phyloP scores from a whole-genome alignment of 64 coral and sea anemone genomes.

The Acropora tenuis region DNA sequence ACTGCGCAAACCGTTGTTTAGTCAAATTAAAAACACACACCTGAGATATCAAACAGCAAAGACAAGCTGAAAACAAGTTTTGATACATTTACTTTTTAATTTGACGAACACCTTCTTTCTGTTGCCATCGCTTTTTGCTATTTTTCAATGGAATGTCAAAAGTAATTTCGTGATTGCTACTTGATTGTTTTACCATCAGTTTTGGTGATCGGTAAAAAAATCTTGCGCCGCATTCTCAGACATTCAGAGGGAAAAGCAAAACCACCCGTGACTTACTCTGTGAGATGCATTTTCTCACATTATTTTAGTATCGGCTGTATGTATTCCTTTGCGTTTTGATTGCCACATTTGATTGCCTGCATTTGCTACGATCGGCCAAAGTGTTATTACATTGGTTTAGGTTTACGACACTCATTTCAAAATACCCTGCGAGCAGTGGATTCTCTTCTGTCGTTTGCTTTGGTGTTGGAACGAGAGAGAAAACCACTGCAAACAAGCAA shows the following conservation, averaged over 20 bases:
- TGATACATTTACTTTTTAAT: too few relatives aligned
- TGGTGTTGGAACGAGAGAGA: not conserved
- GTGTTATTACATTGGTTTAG: conserved; percentile 12
- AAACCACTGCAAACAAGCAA: too few relatives aligned
- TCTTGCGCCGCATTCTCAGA: conserved; percentile 13
- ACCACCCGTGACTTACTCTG: conserved; percentile 13
- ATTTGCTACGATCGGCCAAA: conserved; percentile 1
- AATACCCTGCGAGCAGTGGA: conserved; percentile 10
- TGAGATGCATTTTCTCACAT: conserved; percentile 7
- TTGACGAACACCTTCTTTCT: too few relatives aligned
- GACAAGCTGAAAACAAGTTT: too few relatives aligned
- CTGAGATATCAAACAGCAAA: too few relatives aligned
- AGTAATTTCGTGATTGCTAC: conserved; percentile 15
- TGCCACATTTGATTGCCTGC: conserved; percentile 14
- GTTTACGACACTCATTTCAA: conserved; percentile 11
- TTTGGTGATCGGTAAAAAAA: conserved; percentile 8
- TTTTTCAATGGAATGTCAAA: conserved; percentile 9
- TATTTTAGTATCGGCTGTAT: conserved; percentile 8
- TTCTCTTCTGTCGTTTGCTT: conserved; percentile 7
- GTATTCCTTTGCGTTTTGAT: conserved; percentile 15
- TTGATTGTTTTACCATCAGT: conserved; percentile 1
- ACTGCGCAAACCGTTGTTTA: too few relatives aligned
- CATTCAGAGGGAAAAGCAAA: conserved; percentile 11
- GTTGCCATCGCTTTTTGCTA: too few relatives aligned
- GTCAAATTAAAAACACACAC: too few relatives aligned